Conservation (phyloP, 2,113 vertebrate species). For the Sprattus sprattus region DNA sequence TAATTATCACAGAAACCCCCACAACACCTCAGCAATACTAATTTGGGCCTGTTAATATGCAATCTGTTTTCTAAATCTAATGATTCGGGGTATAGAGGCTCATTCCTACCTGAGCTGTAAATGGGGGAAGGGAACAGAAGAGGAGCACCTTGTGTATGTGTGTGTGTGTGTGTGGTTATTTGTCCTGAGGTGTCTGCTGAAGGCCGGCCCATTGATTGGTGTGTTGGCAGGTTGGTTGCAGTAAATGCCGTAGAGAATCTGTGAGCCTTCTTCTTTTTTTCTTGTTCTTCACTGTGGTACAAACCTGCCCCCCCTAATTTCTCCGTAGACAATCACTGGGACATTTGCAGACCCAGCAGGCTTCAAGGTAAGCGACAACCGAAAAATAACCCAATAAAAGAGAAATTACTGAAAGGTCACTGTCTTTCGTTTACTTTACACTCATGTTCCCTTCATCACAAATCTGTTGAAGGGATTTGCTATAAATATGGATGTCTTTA, state of each 20-base stretch:
- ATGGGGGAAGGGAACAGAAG: neutral
- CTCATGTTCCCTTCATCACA: neutral
- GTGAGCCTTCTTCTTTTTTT: constrained; percentile 22
- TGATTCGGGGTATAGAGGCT: neutral
- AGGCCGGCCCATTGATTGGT: neutral
- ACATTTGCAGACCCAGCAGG: constrained; percentile 64
- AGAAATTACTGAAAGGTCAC: neutral
- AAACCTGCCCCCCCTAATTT: constrained; percentile 61
- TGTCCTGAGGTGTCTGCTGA: neutral
- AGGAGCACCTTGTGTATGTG: neutral
- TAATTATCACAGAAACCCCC: neutral
- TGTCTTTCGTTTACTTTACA: neutral
- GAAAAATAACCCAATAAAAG: constrained; percentile 11
- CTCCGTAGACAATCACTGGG: constrained; percentile 65
- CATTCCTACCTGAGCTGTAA: neutral
- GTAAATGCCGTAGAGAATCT: constrained; percentile 10
- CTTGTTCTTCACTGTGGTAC: constrained; percentile 53
- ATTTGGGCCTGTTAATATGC: neutral
- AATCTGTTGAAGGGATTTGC: neutral
- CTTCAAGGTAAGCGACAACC: constrained; percentile 55
- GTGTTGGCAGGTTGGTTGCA: constrained; percentile 6
- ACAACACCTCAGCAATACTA: neutral
- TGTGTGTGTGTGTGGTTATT: neutral
- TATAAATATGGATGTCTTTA: neutral
- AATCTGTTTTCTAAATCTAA: neutral